Evolutionary conservation across 2,888 invertebrate genomes (phyloP).

Genomic region (Athrips mouffetella): DNA sequence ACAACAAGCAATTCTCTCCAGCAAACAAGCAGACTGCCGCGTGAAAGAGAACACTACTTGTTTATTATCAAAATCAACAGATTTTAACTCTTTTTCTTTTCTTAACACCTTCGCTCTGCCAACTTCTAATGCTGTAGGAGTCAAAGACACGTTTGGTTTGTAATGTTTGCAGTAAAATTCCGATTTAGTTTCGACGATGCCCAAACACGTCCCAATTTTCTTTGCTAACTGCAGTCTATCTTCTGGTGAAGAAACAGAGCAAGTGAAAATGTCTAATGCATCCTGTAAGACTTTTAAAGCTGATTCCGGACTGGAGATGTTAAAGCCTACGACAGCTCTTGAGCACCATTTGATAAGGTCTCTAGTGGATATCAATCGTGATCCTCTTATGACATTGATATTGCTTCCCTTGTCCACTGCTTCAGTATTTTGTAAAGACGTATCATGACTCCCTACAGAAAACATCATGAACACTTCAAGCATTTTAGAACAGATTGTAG

Average conservation of each 20-base stretch:
- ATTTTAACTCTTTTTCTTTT: conserved; percentile 57
- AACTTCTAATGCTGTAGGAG: conserved; percentile 79
- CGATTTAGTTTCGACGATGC: conserved; percentile 88
- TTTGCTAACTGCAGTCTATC: conserved; percentile 83
- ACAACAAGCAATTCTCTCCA: conserved; percentile 94
- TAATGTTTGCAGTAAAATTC: conserved; percentile 87
- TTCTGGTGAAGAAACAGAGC: conserved; percentile 82
- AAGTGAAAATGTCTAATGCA: conserved; percentile 94
- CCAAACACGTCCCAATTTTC: conserved; percentile 88
- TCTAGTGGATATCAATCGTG: conserved; percentile 86
- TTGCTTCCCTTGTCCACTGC: conserved; percentile 33
- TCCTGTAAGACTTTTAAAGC: conserved; percentile 89
- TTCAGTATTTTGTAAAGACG: conserved; percentile 62
- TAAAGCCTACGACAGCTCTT: conserved; percentile 85
- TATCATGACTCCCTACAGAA: conserved; percentile 82
- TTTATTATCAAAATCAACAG: conserved; percentile 56
- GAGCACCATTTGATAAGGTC: conserved; percentile 96
- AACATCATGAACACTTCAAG: conserved; percentile 91
- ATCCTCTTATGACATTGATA: conserved; percentile 61
- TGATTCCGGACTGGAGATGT: conserved; percentile 83
- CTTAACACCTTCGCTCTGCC: conserved; percentile 82
- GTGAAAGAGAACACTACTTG: conserved; percentile 88
- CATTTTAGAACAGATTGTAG: conserved; percentile 86
- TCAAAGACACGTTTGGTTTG: conserved; percentile 85
- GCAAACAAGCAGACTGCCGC: conserved; percentile 85